These are phyloP conservation scores for Apis laboriosa DNA, from an alignment of 1,140 invertebrate species.

Conservation along the genomic window DNA sequence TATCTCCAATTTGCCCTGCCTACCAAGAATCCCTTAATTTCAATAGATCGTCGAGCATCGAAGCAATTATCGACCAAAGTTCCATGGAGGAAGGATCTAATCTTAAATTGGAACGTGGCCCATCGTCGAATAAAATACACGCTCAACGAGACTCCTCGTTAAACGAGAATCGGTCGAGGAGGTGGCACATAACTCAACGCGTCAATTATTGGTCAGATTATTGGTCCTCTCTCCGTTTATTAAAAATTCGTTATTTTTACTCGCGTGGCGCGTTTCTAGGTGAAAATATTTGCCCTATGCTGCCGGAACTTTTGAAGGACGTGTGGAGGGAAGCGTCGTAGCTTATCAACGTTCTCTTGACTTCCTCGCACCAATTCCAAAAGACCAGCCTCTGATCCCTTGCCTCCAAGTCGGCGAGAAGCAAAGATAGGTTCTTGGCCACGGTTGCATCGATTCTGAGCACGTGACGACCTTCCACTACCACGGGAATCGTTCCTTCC, in stretches of 20 bases:
- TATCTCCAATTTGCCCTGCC: neutral
- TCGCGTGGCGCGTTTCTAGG: conserved; percentile 50
- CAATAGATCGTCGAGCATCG: neutral
- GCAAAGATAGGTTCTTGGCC: conserved; percentile 79
- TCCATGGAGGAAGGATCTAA: neutral
- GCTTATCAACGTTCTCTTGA: conserved; percentile 64
- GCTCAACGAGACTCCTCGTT: neutral
- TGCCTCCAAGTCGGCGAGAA: conserved; percentile 71
- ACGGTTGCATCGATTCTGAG: conserved; percentile 84
- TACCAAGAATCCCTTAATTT: neutral
- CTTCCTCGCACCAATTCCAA: conserved; percentile 77
- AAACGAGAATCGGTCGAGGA: neutral
- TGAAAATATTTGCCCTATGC: conserved; percentile 66
- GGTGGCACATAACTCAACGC: too few species aligned
- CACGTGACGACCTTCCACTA: conserved; percentile 85
- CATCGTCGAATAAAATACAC: neutral
- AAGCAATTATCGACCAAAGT: neutral
- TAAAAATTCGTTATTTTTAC: conserved; percentile 8
- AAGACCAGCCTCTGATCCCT: conserved; percentile 75
- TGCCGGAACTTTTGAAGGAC: conserved; percentile 67
- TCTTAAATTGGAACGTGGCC: neutral
- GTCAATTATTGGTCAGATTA: too few species aligned
- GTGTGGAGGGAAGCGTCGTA: conserved; percentile 66
- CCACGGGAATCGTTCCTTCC: conserved; percentile 75
- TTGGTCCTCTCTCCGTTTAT: neutral